A percentile compares a stretch with the other conserved stretches of the same genome.
Evolutionary conservation across 2,888 invertebrate genomes (phyloP).

Genomic region (Branchinecta sandiegonensis): DNA sequence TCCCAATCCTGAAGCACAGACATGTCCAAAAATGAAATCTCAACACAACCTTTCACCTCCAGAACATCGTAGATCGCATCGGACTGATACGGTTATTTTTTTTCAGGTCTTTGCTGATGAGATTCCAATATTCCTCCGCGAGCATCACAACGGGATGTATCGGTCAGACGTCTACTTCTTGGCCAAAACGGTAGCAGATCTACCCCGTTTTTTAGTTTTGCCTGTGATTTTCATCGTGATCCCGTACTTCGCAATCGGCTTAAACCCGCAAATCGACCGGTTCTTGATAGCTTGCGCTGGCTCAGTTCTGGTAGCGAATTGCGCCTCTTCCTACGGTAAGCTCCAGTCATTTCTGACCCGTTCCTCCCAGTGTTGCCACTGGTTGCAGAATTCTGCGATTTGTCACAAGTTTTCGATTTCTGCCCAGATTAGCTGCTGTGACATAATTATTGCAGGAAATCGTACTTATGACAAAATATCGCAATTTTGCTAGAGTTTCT

Average conservation of each 20-base stretch:
- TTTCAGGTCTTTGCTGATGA: constrained; percentile 73
- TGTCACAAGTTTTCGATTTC: too few relatives aligned
- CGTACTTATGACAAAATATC: too few relatives aligned
- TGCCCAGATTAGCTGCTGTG: too few relatives aligned
- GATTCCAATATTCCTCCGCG: constrained; percentile 71
- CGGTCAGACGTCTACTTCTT: constrained; percentile 78
- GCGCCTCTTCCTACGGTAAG: constrained; percentile 72
- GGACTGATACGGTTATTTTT: not conserved
- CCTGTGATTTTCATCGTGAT: constrained; percentile 67
- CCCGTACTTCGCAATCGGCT: constrained; percentile 76
- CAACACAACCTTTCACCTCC: too few relatives aligned
- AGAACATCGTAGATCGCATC: too few relatives aligned
- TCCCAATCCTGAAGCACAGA: too few relatives aligned
- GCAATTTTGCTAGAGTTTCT: too few relatives aligned
- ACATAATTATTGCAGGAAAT: too few relatives aligned
- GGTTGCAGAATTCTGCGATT: too few relatives aligned
- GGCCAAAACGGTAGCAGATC: constrained; percentile 74
- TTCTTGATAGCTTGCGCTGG: constrained; percentile 51
- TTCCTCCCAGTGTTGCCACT: too few relatives aligned
- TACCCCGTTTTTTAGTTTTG: constrained; percentile 67
- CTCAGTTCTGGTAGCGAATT: constrained; percentile 68
- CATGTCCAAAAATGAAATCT: too few relatives aligned
- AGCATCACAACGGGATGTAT: constrained; percentile 79
- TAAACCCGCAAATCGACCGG: constrained; percentile 49
- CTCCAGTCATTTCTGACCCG: not conserved